phyloP scores from a whole-genome alignment of 1,140 invertebrate genomes.

The Hirudo medicinalis region DNA sequence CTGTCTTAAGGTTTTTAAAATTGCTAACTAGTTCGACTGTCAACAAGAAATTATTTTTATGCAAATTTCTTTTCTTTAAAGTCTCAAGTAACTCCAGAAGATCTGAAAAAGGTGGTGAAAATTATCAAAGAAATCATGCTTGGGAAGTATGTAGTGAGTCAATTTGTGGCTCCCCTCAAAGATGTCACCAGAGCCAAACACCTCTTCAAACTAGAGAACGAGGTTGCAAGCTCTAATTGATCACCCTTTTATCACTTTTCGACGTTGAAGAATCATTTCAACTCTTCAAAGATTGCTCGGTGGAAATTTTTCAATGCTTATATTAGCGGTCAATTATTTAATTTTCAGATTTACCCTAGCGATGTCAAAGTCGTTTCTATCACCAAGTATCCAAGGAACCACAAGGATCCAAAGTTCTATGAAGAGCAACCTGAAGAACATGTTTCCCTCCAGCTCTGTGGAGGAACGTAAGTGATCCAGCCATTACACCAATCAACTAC shows the following conservation, averaged over 20 bases:
- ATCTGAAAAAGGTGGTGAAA: neutral
- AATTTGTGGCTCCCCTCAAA: neutral
- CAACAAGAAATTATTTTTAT: neutral
- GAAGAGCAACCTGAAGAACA: too few species aligned
- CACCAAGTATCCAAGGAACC: too few species aligned
- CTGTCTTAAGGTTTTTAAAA: conserved; percentile 16
- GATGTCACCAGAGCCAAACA: too few species aligned
- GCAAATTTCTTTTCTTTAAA: neutral
- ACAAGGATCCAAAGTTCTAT: too few species aligned
- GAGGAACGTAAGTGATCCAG: too few species aligned
- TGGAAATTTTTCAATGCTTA: too few species aligned
- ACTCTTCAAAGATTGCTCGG: too few species aligned
- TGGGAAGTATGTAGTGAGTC: neutral
- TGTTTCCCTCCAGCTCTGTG: too few species aligned
- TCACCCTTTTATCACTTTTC: too few species aligned
- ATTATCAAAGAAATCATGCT: neutral
- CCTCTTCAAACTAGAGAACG: neutral
- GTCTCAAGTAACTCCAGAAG: neutral
- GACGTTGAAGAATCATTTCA: too few species aligned
- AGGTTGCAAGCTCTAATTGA: neutral
- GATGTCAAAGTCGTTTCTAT: neutral
- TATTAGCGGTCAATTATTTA: too few species aligned
- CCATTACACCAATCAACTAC: too few species aligned
- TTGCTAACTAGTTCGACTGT: neutral
- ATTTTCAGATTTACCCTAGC: neutral